Evolutionary conservation across 2,797 vertebrate genomes (phyloP).

Genomic region (Xenops minutus): DNA sequence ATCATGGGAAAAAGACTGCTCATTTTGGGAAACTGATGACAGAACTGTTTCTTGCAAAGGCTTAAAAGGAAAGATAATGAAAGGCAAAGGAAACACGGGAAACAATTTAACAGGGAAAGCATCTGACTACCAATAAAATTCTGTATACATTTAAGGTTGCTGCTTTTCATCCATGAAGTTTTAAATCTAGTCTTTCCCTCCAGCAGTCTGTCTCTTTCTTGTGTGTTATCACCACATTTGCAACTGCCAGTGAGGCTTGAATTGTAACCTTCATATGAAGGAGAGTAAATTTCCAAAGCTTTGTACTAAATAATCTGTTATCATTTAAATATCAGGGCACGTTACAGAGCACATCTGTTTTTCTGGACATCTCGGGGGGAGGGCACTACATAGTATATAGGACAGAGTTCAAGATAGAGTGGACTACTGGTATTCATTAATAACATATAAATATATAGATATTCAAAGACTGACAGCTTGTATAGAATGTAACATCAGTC

Average conservation of each 20-base stretch:
- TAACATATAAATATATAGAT: not conserved
- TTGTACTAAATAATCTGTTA: not conserved
- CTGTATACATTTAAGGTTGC: not conserved
- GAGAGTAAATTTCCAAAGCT: not conserved
- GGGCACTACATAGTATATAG: not conserved
- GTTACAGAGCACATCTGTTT: not conserved
- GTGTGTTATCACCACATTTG: not conserved
- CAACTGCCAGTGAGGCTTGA: not conserved
- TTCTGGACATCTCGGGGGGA: not conserved
- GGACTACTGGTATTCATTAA: not conserved
- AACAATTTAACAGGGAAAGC: not conserved
- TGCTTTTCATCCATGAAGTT: not conserved
- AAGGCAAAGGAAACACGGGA: not conserved
- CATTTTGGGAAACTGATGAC: not conserved
- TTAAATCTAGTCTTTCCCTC: not conserved
- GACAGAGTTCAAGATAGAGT: not conserved
- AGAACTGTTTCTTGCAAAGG: not conserved
- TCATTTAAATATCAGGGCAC: not conserved
- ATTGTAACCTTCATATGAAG: not conserved
- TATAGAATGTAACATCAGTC: not conserved
- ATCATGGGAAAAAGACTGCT: not conserved
- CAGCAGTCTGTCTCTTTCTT: not conserved
- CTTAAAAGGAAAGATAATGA: not conserved
- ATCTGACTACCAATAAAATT: not conserved
- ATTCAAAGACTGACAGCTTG: not conserved